A percentile compares a stretch with the other conserved stretches of the same genome.
Conservation (phyloP, 2,113 vertebrate genomes). For the Coregonus clupeaformis region DNA sequence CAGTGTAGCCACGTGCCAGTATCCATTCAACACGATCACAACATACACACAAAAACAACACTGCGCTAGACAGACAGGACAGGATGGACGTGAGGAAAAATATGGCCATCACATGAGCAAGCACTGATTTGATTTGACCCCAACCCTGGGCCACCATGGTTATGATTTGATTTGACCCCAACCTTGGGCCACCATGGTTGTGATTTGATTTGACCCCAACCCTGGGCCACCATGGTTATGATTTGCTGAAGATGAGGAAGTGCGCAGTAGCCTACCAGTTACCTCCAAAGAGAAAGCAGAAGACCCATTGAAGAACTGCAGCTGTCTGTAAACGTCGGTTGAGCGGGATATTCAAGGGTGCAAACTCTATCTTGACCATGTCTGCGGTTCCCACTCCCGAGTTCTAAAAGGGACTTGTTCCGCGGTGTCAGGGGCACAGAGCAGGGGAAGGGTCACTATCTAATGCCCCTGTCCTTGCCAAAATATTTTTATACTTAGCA, state of each 20-base stretch:
- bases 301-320: slow-evolving; percentile 69
- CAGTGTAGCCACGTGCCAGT: slow-evolving; percentile 71
- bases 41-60: slow-evolving; percentile 54
- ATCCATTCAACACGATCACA: slow-evolving; percentile 65
- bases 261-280: slow-evolving; percentile 16
- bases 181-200: no score
- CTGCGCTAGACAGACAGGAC: slow-evolving; percentile 65
- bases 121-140: neutral
- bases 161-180: no score
- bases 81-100: slow-evolving; percentile 52
- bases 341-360: slow-evolving; percentile 70
- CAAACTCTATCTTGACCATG: slow-evolving; percentile 73
- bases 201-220: neutral
- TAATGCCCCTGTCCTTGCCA: no score
- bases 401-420: neutral
- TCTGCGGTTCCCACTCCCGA: neutral
- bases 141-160: neutral
- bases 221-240: neutral
- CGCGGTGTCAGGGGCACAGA: no score
- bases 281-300: slow-evolving; percentile 71
- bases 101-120: neutral
- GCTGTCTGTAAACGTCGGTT: slow-evolving; percentile 66
- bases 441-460: no score
- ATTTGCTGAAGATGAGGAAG: neutral
- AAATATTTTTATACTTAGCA: no score